Percentiles rank a stretch among this genome's conserved stretches.
Conservation (phyloP, 2,797 vertebrate genomes). For the Vespertilio murinus region DNA sequence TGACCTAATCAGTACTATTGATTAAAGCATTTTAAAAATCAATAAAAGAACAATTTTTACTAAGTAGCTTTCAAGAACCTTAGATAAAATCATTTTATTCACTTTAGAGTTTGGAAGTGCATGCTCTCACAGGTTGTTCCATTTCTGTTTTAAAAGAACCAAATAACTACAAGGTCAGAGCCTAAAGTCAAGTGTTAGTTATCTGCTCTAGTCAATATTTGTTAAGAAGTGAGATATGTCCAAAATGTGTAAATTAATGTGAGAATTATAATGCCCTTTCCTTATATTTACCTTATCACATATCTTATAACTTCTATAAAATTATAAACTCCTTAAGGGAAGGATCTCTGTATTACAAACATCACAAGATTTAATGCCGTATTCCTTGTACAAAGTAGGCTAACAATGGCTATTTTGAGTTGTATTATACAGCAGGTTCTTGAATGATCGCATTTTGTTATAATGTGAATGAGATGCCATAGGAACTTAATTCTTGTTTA, state of each 20-base stretch:
- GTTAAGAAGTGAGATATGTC: not conserved
- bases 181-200: conserved; percentile 1
- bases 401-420: not conserved
- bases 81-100: conserved; percentile 58
- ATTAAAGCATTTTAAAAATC: conserved; percentile 81
- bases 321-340: not conserved
- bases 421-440: not conserved
- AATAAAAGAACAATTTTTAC: conserved; percentile 74
- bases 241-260: conserved; percentile 4
- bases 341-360: not conserved
- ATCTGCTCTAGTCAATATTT: not conserved
- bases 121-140: not conserved
- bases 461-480: not conserved
- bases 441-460: not conserved
- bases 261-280: not conserved
- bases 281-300: conserved; percentile 1
- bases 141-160: conserved; percentile 2
- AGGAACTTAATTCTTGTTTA: not conserved
- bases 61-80: conserved; percentile 66
- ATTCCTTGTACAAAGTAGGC: not conserved
- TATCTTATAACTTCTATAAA: not conserved
- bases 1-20: conserved; percentile 63
- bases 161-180: conserved; percentile 22
- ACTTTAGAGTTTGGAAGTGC: conserved; percentile 72
- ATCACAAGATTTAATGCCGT: not conserved